Base-by-base conservation (phyloP, 2,113 vertebrate genomes). In the Alectura lathami region DNA sequence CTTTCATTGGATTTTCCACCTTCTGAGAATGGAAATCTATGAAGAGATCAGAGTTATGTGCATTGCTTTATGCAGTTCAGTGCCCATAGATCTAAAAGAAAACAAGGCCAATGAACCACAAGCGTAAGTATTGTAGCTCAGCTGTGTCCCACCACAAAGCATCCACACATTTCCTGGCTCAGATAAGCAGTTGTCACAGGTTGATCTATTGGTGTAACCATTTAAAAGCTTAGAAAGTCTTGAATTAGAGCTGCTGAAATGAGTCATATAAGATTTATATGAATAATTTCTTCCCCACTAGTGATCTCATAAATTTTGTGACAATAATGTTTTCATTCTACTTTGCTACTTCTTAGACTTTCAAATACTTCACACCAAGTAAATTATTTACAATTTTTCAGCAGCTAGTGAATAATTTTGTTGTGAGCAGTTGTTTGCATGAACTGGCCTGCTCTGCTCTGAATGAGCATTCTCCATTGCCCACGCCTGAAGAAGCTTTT, bases 261-360 rank as follows among this genome's bases (percentile, higher is more conserved):
- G 57, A 89, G 36, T 89, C 59, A 59, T 45, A 36, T 8, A 69
- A 32, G 57, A 45, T 67, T 89, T 67, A 11, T 43, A 62, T 83
- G 83, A 93, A 91, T 94, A 93, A 95, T 93, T 96, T 77, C 86
- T 75, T 78, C 50, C 56, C 83, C 80, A 30, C 47, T 30, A 63
- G 34, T 38, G 72, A 94, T 42, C 86, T 93, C 88, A 84, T 80
- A 62, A 3, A 38, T 90, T 80, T 95, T 95, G 93, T 83, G 27
- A 91, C 72, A 81, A 88, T 69, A 88, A 80, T 5, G 7, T 59
- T 95, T 96, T 84, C 86, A 56, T 67, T 88, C 64, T 64, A 78
- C 47, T 93, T 90, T 93, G 91, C 68, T 67, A 2, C 59, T 72
- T 83, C 56, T 94, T 64, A 81, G 83, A 63, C 88, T 88, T 84